These are phyloP conservation scores for Taphrorychus bicolor DNA, from an alignment of 2,888 invertebrate genomes.

Conservation along the genomic window DNA sequence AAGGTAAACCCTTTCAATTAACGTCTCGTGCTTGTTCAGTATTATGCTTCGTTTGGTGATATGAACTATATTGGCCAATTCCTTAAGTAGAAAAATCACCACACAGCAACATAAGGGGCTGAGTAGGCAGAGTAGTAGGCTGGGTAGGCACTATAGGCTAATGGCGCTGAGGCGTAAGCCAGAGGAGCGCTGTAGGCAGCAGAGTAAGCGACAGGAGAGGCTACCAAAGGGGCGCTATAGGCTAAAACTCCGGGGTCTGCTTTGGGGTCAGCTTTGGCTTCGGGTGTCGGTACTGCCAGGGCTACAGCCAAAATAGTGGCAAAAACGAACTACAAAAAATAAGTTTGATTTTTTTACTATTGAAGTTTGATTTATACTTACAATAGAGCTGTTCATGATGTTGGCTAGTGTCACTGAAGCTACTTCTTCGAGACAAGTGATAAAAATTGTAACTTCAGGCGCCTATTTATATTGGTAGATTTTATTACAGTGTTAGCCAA, in stretches of 20 bases:
- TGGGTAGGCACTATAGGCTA: not conserved
- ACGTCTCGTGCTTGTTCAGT: no score
- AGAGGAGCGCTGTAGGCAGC: not conserved
- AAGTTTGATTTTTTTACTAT: not conserved
- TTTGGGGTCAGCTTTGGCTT: not conserved
- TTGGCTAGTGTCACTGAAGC: not conserved
- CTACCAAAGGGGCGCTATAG: not conserved
- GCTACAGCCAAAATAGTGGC: not conserved
- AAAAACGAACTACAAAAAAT: not conserved
- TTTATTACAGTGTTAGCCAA: not conserved
- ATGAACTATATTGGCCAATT: not conserved
- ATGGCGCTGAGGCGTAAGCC: not conserved
- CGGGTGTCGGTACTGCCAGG: not conserved
- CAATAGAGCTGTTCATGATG: not conserved
- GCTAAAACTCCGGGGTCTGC: not conserved
- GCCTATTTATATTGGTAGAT: not conserved
- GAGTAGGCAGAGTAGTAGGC: not conserved
- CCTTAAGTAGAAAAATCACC: not conserved
- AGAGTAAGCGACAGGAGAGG: not conserved
- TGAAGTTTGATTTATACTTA: not conserved
- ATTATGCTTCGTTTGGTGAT: not conserved
- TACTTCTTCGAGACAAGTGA: not conserved
- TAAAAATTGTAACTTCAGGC: not conserved
- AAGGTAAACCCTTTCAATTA: no score
- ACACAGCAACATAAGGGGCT: not conserved